These are phyloP conservation scores for Vesta saturnalis DNA, from an alignment of 2,888 invertebrate species.

Conservation along the genomic window DNA sequence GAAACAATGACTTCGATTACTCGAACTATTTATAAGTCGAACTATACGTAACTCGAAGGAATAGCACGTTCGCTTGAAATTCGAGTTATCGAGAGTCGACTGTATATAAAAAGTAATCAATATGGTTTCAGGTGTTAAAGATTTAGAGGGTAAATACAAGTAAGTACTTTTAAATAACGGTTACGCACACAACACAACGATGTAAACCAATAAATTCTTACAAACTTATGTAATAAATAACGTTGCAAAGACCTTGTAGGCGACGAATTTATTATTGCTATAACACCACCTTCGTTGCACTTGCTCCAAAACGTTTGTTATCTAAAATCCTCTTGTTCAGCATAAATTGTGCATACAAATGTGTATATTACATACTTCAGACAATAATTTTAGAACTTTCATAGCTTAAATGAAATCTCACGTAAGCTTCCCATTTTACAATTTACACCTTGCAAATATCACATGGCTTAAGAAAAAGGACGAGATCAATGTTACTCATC, in stretches of 20 bases:
- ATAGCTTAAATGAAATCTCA: background rate
- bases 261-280: conserved; percentile 12
- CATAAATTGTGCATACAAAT: conserved; percentile 28
- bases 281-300: conserved; percentile 22
- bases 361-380: conserved; percentile 10
- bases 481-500: background rate
- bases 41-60: too few species aligned
- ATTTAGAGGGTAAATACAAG: too few species aligned
- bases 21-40: too few species aligned
- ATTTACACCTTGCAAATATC: background rate
- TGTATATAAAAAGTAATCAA: too few species aligned
- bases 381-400: conserved; percentile 13
- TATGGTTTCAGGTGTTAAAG: too few species aligned
- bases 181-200: background rate
- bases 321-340: conserved; percentile 15
- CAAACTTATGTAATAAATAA: background rate
- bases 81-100: too few species aligned
- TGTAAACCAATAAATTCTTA: background rate
- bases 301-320: conserved; percentile 24
- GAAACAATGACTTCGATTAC: too few species aligned
- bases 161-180: background rate
- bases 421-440: background rate
- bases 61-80: too few species aligned
- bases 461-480: background rate
- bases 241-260: background rate